phyloP scores from a whole-genome alignment of 1,140 invertebrate genomes.

The Acromyrmex charruanus region DNA sequence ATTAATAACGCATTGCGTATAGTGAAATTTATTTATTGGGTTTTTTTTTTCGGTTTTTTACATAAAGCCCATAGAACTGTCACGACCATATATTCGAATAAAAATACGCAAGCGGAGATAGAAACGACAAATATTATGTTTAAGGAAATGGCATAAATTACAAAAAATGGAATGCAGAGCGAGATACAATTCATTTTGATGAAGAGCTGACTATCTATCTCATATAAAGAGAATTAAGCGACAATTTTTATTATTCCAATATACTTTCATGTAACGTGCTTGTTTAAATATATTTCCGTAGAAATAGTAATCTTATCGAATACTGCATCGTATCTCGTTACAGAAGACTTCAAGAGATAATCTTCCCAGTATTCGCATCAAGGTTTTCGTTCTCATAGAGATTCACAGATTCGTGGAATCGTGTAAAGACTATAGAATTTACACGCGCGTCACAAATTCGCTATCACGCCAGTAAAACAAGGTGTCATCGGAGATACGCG shows the following conservation, averaged over 20 bases:
- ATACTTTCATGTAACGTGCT: background rate
- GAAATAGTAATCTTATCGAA: background rate
- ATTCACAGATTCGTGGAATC: background rate
- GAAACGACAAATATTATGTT: slow-evolving; percentile 46
- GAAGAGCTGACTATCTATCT: background rate
- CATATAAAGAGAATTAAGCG: background rate
- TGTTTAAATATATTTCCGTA: background rate
- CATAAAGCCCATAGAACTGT: slow-evolving; percentile 24
- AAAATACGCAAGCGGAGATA: slow-evolving; percentile 38
- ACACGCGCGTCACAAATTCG: slow-evolving; percentile 7
- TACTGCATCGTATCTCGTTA: background rate
- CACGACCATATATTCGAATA: slow-evolving; percentile 44
- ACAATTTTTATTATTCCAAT: slow-evolving; percentile 32
- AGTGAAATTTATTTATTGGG: slow-evolving; percentile 34
- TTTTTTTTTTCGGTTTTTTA: slow-evolving; percentile 14
- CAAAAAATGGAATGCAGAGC: slow-evolving; percentile 30
- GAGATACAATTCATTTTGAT: slow-evolving; percentile 28
- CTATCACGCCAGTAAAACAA: slow-evolving; percentile 9
- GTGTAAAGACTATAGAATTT: background rate
- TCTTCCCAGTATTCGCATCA: too few species aligned
- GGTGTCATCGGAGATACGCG: slow-evolving; percentile 28
- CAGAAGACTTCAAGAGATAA: background rate
- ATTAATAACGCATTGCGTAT: slow-evolving; percentile 35
- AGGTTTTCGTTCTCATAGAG: background rate
- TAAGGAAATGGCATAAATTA: slow-evolving; percentile 40